Evolutionary conservation across 2,888 invertebrate species (phyloP), one percentile per base, ranked within the genome.

Genomic region (Fragum fragum): DNA sequence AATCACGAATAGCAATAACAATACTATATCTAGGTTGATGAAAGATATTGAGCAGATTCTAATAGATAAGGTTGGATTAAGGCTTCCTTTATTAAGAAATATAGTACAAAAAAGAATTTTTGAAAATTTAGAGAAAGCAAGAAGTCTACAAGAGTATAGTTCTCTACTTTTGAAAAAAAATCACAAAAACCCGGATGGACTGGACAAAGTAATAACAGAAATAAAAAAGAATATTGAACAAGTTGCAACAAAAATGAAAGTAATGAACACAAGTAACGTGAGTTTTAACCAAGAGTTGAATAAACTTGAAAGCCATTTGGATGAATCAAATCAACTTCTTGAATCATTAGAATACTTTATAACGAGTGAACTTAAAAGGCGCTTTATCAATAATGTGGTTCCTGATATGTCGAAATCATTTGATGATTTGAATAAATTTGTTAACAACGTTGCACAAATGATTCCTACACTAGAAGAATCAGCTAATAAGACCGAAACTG

Each of bases 21-120:
- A 18, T n/a, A 57, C 55, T 3, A 79, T 83, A 36, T 55, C 69
- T 14, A 39, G 36, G 0, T 5, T 69, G 0, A 52, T 57, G 23
- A 28, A 57, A 0, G 53, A 23, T 26, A 73, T 55, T n/a, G 28
- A 42, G n/a, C 21, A 23, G 2, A 74, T 72, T 11, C 14, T 83
- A 3, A 57, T 63, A 3, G 70, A 73, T 32, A 77, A 23, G 7
- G 68, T 83, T 32, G 57, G 61, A 28, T 21, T 68, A 23, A 29
- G 75, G 29, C 29, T 80, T 26, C 83, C 83, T 32, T 52, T 74
- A 57, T 71, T 61, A 16, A 73, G 59, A n/a, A 66, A 59, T 14
- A 26, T 80, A 26, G 77, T 76, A 39, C 66, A 47, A 18, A 68
- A 57, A 5, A 42, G 72, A 9, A 26, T 80, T n/a, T 29, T 75